phyloP scores from a whole-genome alignment of 2,888 invertebrate genomes.

The Caprella mutica region DNA sequence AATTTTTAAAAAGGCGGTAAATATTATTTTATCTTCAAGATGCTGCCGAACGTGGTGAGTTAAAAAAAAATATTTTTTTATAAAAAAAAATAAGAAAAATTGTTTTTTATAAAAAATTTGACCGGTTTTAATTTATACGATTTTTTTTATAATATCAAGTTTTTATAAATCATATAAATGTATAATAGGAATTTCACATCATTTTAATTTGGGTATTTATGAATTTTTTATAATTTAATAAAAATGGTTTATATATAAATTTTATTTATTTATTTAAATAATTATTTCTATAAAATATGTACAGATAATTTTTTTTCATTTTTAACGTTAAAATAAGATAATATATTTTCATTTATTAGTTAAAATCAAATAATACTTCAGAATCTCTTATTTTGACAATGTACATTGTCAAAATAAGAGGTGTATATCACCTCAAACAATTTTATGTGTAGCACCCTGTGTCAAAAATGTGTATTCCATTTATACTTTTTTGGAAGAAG shows the following conservation, averaged over 20 bases:
- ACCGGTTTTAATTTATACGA: background rate
- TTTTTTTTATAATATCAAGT: background rate
- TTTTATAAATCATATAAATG: slow-evolving; percentile 1
- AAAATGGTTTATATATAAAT: background rate
- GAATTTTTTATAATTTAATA: slow-evolving; percentile 4
- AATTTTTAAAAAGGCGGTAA: too few relatives aligned
- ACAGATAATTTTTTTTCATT: background rate
- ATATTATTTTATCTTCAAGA: too few relatives aligned
- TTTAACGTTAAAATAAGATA: background rate
- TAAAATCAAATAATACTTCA: slow-evolving; percentile 4
- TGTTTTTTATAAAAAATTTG: background rate
- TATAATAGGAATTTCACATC: background rate
- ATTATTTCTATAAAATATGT: background rate
- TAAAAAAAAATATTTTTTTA: too few relatives aligned
- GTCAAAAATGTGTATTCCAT: background rate
- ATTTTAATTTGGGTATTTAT: background rate
- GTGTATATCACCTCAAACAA: slow-evolving; percentile 4
- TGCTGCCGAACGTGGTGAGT: too few relatives aligned
- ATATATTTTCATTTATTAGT: slow-evolving; percentile 4
- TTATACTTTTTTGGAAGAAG: background rate
- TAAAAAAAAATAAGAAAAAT: too few relatives aligned
- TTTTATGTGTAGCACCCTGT: slow-evolving; percentile 4
- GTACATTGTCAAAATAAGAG: too few relatives aligned
- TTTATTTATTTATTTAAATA: slow-evolving; percentile 10
- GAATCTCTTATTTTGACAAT: slow-evolving; percentile 8